Conservation (phyloP, 1,140 invertebrate species). For the Tigriopus japonicus region DNA sequence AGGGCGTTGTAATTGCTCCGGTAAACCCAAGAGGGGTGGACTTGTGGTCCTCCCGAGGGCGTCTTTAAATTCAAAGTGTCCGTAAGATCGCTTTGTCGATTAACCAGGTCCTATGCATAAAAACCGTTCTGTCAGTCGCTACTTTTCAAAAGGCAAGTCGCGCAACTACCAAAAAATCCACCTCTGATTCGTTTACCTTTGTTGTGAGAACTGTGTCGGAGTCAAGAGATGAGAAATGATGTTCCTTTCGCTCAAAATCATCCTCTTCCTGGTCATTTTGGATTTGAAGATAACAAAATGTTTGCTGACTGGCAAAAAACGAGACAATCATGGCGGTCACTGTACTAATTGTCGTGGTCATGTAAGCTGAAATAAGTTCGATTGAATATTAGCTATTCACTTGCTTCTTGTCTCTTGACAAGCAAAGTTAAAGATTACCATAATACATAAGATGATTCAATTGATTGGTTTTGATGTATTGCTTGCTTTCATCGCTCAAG, state of each 20-base stretch:
- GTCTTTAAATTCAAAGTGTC: neutral
- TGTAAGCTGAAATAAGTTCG: neutral
- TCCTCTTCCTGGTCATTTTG: neutral
- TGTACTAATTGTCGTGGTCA: neutral
- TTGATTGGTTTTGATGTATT: neutral
- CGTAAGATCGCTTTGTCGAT: neutral
- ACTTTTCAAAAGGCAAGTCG: too few species aligned
- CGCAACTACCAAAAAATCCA: too few species aligned
- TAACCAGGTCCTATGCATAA: neutral
- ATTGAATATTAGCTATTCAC: too few species aligned
- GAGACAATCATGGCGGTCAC: neutral
- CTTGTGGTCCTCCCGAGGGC: neutral
- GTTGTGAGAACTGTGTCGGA: too few species aligned
- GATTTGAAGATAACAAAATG: neutral
- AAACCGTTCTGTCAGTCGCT: too few species aligned
- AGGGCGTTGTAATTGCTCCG: neutral
- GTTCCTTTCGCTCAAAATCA: neutral
- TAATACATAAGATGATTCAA: neutral
- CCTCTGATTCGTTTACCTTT: too few species aligned
- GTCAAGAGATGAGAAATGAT: too few species aligned
- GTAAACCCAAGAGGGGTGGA: neutral
- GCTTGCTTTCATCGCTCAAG: neutral
- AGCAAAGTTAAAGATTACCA: neutral
- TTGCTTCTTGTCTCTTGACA: too few species aligned
- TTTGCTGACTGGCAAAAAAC: neutral